A percentile compares a stretch with the other conserved stretches of the same genome.
Conservation (phyloP, 2,113 vertebrate species). For the Xiphias gladius region DNA sequence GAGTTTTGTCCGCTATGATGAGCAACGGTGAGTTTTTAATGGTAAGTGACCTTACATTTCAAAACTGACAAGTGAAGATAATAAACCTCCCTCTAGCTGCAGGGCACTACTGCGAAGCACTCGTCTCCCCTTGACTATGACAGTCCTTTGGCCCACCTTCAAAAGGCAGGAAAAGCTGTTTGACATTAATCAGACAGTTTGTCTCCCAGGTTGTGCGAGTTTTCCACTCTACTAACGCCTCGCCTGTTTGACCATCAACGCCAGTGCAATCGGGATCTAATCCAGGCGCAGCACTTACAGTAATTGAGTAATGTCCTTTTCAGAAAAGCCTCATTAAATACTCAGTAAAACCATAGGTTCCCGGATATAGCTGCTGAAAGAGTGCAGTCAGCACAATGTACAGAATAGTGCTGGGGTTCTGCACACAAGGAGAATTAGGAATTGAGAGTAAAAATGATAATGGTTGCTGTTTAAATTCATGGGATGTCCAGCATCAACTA, state of each 20-base stretch:
- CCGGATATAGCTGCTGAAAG: conserved; percentile 63
- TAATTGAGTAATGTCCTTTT: conserved; percentile 80
- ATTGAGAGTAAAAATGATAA: conserved; percentile 20
- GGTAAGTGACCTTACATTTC: conserved; percentile 1
- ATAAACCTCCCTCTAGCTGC: conserved; percentile 1
- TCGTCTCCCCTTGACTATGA: conserved; percentile 16
- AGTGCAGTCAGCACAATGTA: conserved; percentile 52
- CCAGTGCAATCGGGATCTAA: conserved; percentile 44
- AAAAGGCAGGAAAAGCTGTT: conserved; percentile 34
- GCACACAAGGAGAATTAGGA: background rate
- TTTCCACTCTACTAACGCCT: conserved; percentile 37
- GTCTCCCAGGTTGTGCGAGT: conserved; percentile 26
- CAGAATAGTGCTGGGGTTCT: conserved; percentile 17
- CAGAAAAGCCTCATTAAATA: conserved; percentile 80
- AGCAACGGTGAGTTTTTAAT: background rate
- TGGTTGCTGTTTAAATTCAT: conserved; percentile 20
- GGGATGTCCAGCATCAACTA: background rate
- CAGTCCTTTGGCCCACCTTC: conserved; percentile 54
- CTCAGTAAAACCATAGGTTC: conserved; percentile 65
- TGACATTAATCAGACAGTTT: conserved; percentile 46
- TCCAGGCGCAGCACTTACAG: conserved; percentile 80
- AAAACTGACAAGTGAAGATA: conserved; percentile 4
- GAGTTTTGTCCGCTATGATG: background rate
- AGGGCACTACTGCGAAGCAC: background rate
- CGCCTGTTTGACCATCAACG: conserved; percentile 54